A percentile compares a stretch with the other conserved stretches of the same genome.
Evolutionary conservation across 2,113 vertebrate genomes (phyloP).

Genomic region (Bucco capensis): DNA sequence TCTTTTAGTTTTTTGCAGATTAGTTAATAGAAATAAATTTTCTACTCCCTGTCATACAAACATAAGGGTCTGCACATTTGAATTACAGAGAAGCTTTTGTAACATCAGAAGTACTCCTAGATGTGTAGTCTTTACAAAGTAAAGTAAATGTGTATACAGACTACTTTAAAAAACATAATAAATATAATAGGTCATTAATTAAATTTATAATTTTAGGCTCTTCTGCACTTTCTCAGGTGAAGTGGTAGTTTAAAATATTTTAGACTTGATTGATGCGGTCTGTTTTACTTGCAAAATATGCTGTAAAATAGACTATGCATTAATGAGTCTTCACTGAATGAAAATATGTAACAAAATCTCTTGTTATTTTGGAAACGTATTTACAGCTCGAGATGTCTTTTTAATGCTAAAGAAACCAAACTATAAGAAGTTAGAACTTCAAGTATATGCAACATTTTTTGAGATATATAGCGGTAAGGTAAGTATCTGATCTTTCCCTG

Average conservation of each 20-base stretch:
- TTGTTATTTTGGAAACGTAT: slow-evolving; percentile 38
- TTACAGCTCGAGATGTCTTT: slow-evolving; percentile 93
- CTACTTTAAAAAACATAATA: neutral
- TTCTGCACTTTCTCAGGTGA: neutral
- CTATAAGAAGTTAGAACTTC: slow-evolving; percentile 96
- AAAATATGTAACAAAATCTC: neutral
- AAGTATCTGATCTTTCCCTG: slow-evolving; percentile 64
- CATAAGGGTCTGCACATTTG: neutral
- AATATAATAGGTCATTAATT: neutral
- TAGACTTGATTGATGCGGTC: neutral
- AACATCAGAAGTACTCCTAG: neutral
- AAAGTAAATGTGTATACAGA: neutral
- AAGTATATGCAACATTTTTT: slow-evolving; percentile 96
- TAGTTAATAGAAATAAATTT: neutral
- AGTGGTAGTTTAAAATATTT: neutral
- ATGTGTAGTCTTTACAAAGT: neutral
- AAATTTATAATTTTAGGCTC: neutral
- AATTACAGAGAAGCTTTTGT: neutral
- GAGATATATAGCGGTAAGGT: slow-evolving; percentile 99
- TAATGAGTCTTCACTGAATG: neutral
- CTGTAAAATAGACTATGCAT: neutral
- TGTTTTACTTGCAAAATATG: neutral
- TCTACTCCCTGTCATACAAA: neutral
- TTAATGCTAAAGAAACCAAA: slow-evolving; percentile 95
- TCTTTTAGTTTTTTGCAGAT: neutral